Conservation (phyloP, 1,140 invertebrate species). For the Bombus superbus region DNA sequence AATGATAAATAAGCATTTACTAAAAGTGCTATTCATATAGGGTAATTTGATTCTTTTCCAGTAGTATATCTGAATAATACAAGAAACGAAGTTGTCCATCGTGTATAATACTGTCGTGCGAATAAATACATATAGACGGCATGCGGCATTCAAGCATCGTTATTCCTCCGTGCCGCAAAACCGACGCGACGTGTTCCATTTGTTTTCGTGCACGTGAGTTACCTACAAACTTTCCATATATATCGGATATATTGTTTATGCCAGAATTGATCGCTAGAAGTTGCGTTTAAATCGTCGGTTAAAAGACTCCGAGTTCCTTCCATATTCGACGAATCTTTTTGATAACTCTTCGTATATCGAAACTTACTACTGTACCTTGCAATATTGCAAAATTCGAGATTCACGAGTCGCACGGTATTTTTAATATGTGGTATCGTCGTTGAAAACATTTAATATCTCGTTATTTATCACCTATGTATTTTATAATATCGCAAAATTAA, state of each 20-base stretch:
- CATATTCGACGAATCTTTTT: not conserved
- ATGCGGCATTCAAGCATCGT: not conserved
- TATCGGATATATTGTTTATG: slow-evolving; percentile 16
- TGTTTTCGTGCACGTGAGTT: slow-evolving; percentile 12
- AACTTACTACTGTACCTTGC: not conserved
- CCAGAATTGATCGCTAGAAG: not conserved
- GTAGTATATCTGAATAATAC: not conserved
- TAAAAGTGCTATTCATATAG: no score
- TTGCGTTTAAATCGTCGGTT: not conserved
- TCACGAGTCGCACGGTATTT: not conserved
- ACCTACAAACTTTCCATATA: slow-evolving; percentile 3
- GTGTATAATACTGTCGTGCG: not conserved
- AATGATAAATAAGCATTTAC: no score
- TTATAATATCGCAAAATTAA: not conserved
- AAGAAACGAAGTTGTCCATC: not conserved
- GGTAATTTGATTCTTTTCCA: not conserved
- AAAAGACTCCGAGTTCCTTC: not conserved
- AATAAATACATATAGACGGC: not conserved
- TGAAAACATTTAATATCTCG: not conserved
- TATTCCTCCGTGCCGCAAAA: not conserved
- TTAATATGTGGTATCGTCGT: not conserved
- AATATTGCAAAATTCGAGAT: not conserved
- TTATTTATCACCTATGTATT: not conserved
- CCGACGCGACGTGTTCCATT: slow-evolving; percentile 9
- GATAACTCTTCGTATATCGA: no score